A percentile compares a stretch with the other conserved stretches of the same genome.
Conservation (phyloP, 2,113 vertebrate genomes). For the Antigone vipio region DNA sequence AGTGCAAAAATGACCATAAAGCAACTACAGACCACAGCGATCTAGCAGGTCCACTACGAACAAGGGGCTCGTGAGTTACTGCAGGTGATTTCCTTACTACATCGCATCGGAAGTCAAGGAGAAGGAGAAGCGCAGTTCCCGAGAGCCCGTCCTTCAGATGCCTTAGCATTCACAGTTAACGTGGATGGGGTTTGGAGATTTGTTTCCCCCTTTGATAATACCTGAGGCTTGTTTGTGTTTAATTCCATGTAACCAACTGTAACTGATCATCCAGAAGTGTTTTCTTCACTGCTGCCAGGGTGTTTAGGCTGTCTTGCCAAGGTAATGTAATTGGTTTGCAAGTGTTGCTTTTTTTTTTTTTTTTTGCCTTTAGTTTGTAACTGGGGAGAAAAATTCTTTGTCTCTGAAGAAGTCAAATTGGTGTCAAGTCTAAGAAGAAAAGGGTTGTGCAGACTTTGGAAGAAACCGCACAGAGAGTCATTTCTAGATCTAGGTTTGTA, state of each 20-base stretch:
- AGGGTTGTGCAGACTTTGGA: background rate
- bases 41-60: background rate
- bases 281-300: background rate
- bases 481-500: background rate
- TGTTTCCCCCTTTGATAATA: background rate
- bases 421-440: background rate
- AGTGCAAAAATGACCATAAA: conserved; percentile 30
- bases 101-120: background rate
- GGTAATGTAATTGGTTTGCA: background rate
- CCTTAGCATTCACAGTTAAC: conserved; percentile 42
- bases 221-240: conserved; percentile 42
- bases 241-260: background rate
- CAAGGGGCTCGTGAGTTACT: background rate
- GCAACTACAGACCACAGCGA: background rate
- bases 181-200: background rate
- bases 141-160: background rate
- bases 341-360: background rate
- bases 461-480: background rate
- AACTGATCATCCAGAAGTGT: background rate
- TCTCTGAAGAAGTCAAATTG: background rate
- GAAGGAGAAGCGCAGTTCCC: background rate
- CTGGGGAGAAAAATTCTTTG: background rate
- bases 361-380: background rate
- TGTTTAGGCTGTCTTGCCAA: background rate
- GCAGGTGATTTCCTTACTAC: background rate